Evolutionary conservation across 2,113 vertebrate species (phyloP).

Genomic region (Nycticebus coucang): DNA sequence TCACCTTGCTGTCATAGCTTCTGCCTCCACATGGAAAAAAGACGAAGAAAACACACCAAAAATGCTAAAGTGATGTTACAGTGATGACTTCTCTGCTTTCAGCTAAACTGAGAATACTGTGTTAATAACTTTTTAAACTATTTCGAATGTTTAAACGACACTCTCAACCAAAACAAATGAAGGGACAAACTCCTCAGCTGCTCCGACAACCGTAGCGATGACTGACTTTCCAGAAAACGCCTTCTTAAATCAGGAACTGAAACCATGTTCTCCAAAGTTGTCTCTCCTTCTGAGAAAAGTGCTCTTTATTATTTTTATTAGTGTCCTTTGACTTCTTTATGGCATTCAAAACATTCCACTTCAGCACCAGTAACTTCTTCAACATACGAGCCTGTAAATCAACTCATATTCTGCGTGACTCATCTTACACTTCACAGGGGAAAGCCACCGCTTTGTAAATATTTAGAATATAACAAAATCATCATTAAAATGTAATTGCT

Average conservation of each 20-base stretch:
- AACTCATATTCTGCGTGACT: not conserved
- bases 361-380: conserved; percentile 64
- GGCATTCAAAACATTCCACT: conserved; percentile 77
- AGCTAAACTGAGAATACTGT: not conserved
- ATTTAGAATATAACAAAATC: conserved; percentile 23
- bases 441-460: not conserved
- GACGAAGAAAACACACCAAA: not conserved
- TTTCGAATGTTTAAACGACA: not conserved
- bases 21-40: not conserved
- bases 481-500: not conserved
- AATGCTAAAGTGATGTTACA: not conserved
- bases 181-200: not conserved
- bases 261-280: conserved; percentile 52
- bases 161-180: not conserved
- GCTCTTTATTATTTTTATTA: conserved; percentile 70
- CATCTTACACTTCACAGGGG: not conserved
- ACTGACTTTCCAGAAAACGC: conserved; percentile 56
- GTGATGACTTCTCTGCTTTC: not conserved
- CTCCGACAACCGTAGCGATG: not conserved
- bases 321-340: conserved; percentile 77
- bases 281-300: conserved; percentile 68
- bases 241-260: conserved; percentile 64
- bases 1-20: not conserved
- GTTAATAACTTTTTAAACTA: not conserved
- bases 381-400: not conserved